A percentile compares a stretch with the other conserved stretches of the same genome.
phyloP scores from a whole-genome alignment of 2,888 invertebrate species.

The Drosophila antonietae region DNA sequence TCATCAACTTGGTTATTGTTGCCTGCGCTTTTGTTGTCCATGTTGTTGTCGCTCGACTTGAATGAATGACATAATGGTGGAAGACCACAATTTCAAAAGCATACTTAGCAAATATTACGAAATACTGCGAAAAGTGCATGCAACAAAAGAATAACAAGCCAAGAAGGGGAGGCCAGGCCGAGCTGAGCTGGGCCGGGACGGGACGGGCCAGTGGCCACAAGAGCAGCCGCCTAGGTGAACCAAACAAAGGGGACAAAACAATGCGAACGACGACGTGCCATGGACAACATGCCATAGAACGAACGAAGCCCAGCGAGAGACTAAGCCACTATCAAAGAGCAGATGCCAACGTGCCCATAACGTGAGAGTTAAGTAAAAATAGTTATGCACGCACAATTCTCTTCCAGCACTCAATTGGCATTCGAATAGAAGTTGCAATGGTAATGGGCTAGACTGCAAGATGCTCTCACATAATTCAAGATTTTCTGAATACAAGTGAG shows the following conservation, averaged over 20 bases:
- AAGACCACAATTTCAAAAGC: constrained; percentile 80
- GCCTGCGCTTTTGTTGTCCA: constrained; percentile 58
- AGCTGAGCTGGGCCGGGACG: neutral
- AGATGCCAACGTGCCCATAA: constrained; percentile 40
- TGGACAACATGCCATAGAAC: constrained; percentile 56
- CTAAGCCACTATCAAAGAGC: constrained; percentile 19
- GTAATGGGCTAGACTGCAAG: neutral
- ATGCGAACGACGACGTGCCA: constrained; percentile 64
- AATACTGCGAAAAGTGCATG: constrained; percentile 78
- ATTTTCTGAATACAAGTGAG: no score
- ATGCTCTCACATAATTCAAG: neutral
- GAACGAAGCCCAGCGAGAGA: constrained; percentile 24
- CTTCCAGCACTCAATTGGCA: neutral
- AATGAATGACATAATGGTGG: constrained; percentile 79
- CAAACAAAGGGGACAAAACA: constrained; percentile 69
- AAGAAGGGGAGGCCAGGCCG: constrained; percentile 8
- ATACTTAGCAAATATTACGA: constrained; percentile 78
- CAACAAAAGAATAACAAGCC: constrained; percentile 72
- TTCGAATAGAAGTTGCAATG: neutral
- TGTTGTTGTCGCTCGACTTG: constrained; percentile 52
- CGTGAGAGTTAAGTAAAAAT: constrained; percentile 24
- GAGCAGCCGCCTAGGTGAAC: constrained; percentile 63
- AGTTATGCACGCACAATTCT: neutral
- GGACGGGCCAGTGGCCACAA: constrained; percentile 42
- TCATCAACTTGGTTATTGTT: constrained; percentile 49